Base-by-base conservation (phyloP, 2,797 vertebrate species). In the Anableps anableps region DNA sequence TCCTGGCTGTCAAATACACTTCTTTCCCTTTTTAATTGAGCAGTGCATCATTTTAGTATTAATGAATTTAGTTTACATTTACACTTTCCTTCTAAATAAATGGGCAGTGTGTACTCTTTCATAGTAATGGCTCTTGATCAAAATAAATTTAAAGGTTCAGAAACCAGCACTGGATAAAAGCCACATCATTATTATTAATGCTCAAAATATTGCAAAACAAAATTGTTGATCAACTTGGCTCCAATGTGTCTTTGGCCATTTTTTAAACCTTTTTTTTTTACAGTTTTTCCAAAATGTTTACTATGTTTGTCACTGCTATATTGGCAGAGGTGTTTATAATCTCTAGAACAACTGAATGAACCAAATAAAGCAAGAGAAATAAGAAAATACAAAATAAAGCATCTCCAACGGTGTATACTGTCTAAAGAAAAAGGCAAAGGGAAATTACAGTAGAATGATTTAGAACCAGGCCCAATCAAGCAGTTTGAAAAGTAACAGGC, bases 91-190 rank as follows among this genome's bases (percentile, higher is more conserved):
- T 87, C 83, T 26, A 53, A 53, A 89, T 26, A 53, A 53, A 89
- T 86, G 21, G 92, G 91, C 90, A 94, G 91, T 92, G 88, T 92
- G 84, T 82, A 87, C 83, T 90, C 58, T 76, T 80, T 73, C 43
- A 76, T 62, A 82, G 77, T 82, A 51, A 77, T 68, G 16, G 17
- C 41, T 21, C 23, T 62, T 62, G 21, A 68, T 38, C 8, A 68
- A 38, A 68, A 41, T 66, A 66, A 36, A 36, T 36, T 11, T 2
- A 66, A 66, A 38, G 38, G 34, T 36, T 36, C 62, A 38, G 60
- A 66, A 60, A 31, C n/a, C 2, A 14, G 16, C 31, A 66, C 50
- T 53, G 21, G 23, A 10, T 53, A 21, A 53, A 53, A 7, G 50
- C 50, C 8, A 31, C 62, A 64, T 19, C 7, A 64, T 64, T 64